Conservation (phyloP, 2,888 invertebrate genomes). For the Orthosia gracilis region DNA sequence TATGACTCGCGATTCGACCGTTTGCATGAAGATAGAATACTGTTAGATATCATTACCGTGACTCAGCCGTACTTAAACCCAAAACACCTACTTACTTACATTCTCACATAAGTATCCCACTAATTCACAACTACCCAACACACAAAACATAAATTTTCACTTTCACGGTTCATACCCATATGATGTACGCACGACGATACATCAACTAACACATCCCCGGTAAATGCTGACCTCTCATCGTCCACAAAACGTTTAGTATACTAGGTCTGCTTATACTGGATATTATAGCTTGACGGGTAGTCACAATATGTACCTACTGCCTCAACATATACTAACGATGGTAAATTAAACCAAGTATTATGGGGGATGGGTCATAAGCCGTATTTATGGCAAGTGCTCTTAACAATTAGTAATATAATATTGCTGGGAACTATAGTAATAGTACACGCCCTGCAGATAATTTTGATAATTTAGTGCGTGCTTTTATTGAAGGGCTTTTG, state of each 20-base stretch:
- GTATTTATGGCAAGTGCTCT: conserved; percentile 63
- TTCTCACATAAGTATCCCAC: conserved; percentile 4
- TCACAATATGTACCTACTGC: conserved; percentile 6
- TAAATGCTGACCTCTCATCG: background rate
- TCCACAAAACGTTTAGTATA: background rate
- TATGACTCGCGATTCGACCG: too few species aligned
- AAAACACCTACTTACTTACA: background rate
- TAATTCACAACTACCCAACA: conserved; percentile 31
- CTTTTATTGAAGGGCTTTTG: conserved; percentile 3
- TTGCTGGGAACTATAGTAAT: conserved; percentile 44
- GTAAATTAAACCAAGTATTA: conserved; percentile 60
- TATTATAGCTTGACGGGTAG: background rate
- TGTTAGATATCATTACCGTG: too few species aligned
- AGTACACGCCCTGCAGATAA: conserved; percentile 26
- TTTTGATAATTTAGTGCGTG: conserved; percentile 37
- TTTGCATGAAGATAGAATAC: too few species aligned
- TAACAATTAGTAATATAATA: conserved; percentile 66
- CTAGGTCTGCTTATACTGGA: background rate
- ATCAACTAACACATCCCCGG: too few species aligned
- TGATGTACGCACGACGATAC: conserved; percentile 4
- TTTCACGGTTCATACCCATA: conserved; percentile 13
- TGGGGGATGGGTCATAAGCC: conserved; percentile 48
- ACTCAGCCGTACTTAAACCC: background rate
- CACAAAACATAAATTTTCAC: conserved; percentile 52
- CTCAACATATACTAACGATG: conserved; percentile 41